These are phyloP conservation scores for Tupiocoris notatus DNA, from an alignment of 2,888 invertebrate species.

Conservation along the genomic window DNA sequence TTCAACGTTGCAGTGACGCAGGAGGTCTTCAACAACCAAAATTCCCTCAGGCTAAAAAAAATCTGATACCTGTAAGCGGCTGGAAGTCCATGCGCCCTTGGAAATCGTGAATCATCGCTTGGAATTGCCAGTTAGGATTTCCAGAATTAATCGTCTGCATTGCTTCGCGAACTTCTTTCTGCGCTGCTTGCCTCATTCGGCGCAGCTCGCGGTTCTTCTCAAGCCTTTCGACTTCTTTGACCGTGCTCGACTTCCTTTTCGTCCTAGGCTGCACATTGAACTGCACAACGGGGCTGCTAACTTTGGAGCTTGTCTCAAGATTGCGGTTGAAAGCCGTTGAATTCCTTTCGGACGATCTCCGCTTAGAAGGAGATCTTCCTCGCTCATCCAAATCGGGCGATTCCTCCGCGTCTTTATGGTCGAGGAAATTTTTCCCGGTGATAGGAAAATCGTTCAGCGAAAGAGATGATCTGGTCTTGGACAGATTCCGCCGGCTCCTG, in stretches of 20 bases:
- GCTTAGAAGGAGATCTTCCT: background rate
- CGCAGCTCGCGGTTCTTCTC: slow-evolving; percentile 57
- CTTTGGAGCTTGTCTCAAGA: background rate
- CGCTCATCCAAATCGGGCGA: background rate
- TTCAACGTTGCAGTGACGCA: too few relatives aligned
- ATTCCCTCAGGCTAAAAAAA: too few relatives aligned
- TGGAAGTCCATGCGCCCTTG: slow-evolving; percentile 79
- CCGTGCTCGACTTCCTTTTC: slow-evolving; percentile 59
- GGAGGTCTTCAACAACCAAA: too few relatives aligned
- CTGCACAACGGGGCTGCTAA: background rate
- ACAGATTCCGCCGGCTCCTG: background rate
- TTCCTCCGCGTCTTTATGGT: background rate
- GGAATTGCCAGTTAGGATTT: slow-evolving; percentile 50
- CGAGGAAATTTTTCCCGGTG: background rate
- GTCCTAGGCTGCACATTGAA: background rate
- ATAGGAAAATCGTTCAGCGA: slow-evolving; percentile 16
- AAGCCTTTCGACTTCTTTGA: slow-evolving; percentile 59
- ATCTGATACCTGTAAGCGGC: slow-evolving; percentile 73
- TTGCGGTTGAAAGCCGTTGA: background rate
- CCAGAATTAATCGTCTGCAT: slow-evolving; percentile 50
- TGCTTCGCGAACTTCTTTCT: slow-evolving; percentile 61
- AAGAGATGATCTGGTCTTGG: slow-evolving; percentile 1
- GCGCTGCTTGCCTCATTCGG: slow-evolving; percentile 61
- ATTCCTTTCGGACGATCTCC: background rate
- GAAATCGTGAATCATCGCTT: slow-evolving; percentile 65